Conservation (phyloP, 2,888 invertebrate genomes). For the Alentia gelatinosa region DNA sequence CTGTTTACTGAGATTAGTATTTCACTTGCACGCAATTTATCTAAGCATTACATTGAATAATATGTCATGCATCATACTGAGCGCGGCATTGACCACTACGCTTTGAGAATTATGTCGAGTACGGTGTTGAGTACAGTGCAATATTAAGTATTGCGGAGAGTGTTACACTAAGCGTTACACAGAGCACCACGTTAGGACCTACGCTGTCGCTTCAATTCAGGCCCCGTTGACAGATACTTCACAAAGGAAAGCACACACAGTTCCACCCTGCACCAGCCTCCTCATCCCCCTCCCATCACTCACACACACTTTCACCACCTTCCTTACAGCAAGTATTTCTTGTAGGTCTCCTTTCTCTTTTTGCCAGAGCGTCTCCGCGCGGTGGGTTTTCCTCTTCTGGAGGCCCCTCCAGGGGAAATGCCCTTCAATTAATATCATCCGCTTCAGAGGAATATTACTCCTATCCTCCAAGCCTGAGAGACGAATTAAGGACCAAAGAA, state of each 20-base stretch:
- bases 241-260: background rate
- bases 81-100: too few species aligned
- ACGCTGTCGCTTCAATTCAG: too few species aligned
- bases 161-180: too few species aligned
- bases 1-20: too few species aligned
- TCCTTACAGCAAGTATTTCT: background rate
- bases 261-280: background rate
- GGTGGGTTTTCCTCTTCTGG: background rate
- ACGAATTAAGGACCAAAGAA: conserved; percentile 3
- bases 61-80: too few species aligned
- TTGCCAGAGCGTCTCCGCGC: background rate
- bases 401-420: background rate
- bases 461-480: background rate
- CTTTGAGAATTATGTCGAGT: too few species aligned
- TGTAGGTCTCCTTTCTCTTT: background rate
- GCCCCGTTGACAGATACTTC: background rate
- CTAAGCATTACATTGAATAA: too few species aligned
- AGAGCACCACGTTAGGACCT: too few species aligned
- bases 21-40: too few species aligned
- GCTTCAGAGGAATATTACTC: background rate
- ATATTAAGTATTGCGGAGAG: too few species aligned
- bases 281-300: background rate
- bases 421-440: conserved; percentile 22
- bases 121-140: too few species aligned
- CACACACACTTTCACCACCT: background rate